These are phyloP conservation scores for Aldrovandia affinis DNA, from an alignment of 2,797 vertebrate genomes.

Conservation along the genomic window DNA sequence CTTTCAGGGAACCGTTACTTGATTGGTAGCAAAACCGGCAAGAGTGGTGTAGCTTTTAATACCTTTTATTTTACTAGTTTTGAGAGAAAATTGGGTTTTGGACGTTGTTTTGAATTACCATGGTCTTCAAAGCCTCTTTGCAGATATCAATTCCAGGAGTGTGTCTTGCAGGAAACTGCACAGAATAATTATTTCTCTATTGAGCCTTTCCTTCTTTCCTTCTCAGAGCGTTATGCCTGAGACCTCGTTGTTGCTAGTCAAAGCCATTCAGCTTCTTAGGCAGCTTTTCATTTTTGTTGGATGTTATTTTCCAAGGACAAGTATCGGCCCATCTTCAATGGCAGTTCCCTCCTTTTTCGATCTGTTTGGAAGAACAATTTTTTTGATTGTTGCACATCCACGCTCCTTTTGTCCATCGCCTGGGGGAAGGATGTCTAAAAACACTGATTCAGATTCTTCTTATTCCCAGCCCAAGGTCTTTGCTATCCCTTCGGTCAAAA, in stretches of 20 bases:
- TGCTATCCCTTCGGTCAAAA: not conserved
- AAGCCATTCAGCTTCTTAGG: slow-evolving; percentile 50
- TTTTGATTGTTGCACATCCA: slow-evolving; percentile 37
- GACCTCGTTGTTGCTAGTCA: slow-evolving; percentile 36
- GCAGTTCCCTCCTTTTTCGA: slow-evolving; percentile 28
- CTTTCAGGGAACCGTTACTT: no score
- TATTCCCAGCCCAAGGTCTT: not conserved
- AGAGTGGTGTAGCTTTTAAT: no score
- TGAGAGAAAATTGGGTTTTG: no score
- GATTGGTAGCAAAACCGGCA: no score
- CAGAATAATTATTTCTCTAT: not conserved
- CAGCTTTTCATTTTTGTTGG: slow-evolving; percentile 50
- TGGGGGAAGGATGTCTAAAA: not conserved
- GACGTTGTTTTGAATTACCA: no score
- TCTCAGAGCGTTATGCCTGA: not conserved
- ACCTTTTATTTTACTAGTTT: no score
- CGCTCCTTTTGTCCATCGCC: not conserved
- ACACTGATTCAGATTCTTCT: not conserved
- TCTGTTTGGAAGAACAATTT: slow-evolving; percentile 24
- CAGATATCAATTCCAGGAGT: not conserved
- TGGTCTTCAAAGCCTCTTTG: not conserved
- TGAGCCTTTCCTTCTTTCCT: not conserved
- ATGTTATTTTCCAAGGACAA: slow-evolving; percentile 58
- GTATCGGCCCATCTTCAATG: slow-evolving; percentile 25
- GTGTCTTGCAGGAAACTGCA: not conserved